Base-by-base conservation (phyloP, 2,113 vertebrate genomes). In the Ochotona curzoniae region DNA sequence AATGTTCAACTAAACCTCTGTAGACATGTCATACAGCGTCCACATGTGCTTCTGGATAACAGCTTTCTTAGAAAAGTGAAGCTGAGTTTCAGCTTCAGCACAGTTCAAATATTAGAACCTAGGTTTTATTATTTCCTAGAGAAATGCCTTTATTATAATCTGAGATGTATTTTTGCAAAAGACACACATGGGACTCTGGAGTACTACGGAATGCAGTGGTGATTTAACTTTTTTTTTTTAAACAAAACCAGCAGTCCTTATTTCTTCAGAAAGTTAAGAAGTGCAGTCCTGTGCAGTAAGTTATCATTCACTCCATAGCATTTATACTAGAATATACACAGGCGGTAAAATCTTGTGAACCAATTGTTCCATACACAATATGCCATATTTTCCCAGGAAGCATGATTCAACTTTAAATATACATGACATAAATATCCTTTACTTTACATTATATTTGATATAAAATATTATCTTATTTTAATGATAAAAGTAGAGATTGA, bases 271-370 rank as follows among this genome's bases (percentile, higher is more conserved):
- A 23, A 86, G 3, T 4, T 57, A n/a, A 9, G 18, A 28, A 1
- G 8, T 15, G 54, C 9, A 26, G 47, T 79, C 20, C 44, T 90
- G 74, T 75, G 1, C 5, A 8, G 15, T 26, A 78, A 32, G 18
- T 66, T 66, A 28, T 60, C 25, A 66, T 71, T 78, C 25, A 90
- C 70, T 78, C 74, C 6, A 5, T 83, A 69, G 35, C 38, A 44
- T 44, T 44, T 44, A 44, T 44, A 44, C 38, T 44, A 44, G 38
- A 44, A 44, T 44, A 44, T 44, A 44, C 38, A 44, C 38, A 44
- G 38, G 98, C 98, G 26, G 98, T 99, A 97, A 99, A 84, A 99
- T 98, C 97, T 99, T 98, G 91, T 99, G 98, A 95, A 99, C 98
- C 94, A 99, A 97, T 95, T 99, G 98, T 95, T 99, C 99, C 87